Evolutionary conservation across 2,797 vertebrate genomes (phyloP), one percentile per base, ranked within the genome.

Genomic region (Labroides dimidiatus): DNA sequence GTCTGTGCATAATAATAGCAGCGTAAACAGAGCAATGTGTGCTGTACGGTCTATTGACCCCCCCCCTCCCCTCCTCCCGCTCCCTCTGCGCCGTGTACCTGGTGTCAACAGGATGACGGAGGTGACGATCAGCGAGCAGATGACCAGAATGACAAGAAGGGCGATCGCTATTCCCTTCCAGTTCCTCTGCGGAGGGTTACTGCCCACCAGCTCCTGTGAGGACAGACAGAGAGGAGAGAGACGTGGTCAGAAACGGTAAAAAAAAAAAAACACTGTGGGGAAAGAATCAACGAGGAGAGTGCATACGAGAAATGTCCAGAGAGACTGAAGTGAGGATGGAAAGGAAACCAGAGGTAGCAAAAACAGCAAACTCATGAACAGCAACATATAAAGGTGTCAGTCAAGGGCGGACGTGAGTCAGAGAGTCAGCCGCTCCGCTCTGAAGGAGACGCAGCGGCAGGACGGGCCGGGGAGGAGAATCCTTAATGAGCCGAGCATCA

Each of bases 121-220:
- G 87, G 97, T 99, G 94, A 99, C 96, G 72, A 99, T 99, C 92
- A 99, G 85, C 64, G 98, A 99, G 93, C 97, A 99, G 94, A 99
- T 99, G 89, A 98, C 96, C 82, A 99, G 95, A 90, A 99, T 99
- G 84, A 99, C 98, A 64, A 99, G 97, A 76, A 99, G 95, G 8
- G 98, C 97, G 64, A 99, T 99, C 37, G 97, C 97, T 77, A 99
- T 99, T 81, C 98, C 98, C 82, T 99, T 99, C 98, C 98, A 99
- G 94, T 99, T 99, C 67, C 98, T 96, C 91, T 99, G 98, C 3
- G 97, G 96, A 85, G 98, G 96, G 87, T 99, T 99, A 66, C 98
- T 98, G 68, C 97, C 96, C 93, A 99, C 98, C 94, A 99, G 93
- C 94, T 99, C 98, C 98, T 99, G 74, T 44, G 76, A 74, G 84